Evolutionary conservation across 2,797 vertebrate genomes (phyloP).

Genomic region (Pempheris klunzingeri): DNA sequence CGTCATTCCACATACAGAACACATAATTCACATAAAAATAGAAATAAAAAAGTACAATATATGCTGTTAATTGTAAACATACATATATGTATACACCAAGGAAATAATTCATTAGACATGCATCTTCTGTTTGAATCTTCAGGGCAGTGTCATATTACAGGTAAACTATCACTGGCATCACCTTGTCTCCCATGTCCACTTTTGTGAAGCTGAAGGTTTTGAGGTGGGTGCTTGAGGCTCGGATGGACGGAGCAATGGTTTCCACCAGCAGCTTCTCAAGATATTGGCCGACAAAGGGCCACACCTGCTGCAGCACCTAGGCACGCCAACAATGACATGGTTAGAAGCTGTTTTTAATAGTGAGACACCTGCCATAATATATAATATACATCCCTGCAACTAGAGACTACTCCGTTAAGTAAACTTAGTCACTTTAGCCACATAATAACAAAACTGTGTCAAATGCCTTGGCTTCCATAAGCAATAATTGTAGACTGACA

Average conservation of each 20-base stretch:
- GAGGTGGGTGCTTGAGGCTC: conserved; percentile 90
- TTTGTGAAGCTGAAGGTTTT: conserved; percentile 94
- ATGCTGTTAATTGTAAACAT: too few relatives aligned
- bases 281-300: conserved; percentile 95
- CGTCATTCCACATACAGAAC: too few relatives aligned
- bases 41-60: too few relatives aligned
- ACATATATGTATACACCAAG: too few relatives aligned
- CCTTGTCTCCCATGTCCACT: conserved; percentile 94
- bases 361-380: not conserved
- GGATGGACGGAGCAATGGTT: conserved; percentile 91
- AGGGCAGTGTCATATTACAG: not conserved
- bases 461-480: conserved; percentile 31
- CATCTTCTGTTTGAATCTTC: conserved; percentile 10
- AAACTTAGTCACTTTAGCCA: conserved; percentile 15
- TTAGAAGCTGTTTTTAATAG: conserved; percentile 3
- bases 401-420: not conserved
- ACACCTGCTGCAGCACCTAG: conserved; percentile 93
- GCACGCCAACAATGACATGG: not conserved
- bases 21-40: too few relatives aligned
- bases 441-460: conserved; percentile 22
- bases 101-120: too few relatives aligned
- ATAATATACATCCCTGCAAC: not conserved
- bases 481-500: conserved; percentile 39
- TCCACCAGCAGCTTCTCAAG: conserved; percentile 93
- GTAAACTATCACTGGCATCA: conserved; percentile 57